Evolutionary conservation across 2,797 vertebrate species (phyloP).

Genomic region (Botia almorhae): DNA sequence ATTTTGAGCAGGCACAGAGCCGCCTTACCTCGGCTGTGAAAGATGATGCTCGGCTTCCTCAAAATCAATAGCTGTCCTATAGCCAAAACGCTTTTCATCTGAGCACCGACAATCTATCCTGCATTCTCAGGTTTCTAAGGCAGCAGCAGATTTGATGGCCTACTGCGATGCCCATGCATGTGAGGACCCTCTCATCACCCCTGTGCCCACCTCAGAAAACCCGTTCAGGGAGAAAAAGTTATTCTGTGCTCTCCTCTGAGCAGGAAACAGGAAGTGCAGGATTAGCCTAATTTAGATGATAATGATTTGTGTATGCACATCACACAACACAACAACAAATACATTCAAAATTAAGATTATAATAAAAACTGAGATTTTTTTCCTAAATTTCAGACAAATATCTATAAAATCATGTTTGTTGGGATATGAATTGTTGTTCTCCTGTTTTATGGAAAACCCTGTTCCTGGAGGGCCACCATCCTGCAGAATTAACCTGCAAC

Average conservation of each 20-base stretch:
- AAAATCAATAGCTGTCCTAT: background rate
- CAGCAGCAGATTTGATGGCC: constrained; percentile 96
- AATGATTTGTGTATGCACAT: constrained; percentile 69
- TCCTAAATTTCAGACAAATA: background rate
- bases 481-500: background rate
- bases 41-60: background rate
- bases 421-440: constrained; percentile 52
- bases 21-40: background rate
- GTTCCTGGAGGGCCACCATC: constrained; percentile 1
- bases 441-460: constrained; percentile 36
- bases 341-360: constrained; percentile 12
- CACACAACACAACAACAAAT: constrained; percentile 27
- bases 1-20: background rate
- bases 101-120: background rate
- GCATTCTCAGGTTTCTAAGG: constrained; percentile 90
- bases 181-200: constrained; percentile 95
- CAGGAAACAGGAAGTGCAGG: constrained; percentile 67
- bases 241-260: constrained; percentile 97
- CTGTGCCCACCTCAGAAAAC: constrained; percentile 98
- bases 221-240: constrained; percentile 99
- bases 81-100: background rate
- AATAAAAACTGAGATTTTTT: constrained; percentile 22
- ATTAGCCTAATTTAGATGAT: constrained; percentile 70
- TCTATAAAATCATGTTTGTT: constrained; percentile 23
- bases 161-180: constrained; percentile 97